Evolutionary conservation across 2,113 vertebrate species (phyloP).

Genomic region (Cheirogaleus medius): DNA sequence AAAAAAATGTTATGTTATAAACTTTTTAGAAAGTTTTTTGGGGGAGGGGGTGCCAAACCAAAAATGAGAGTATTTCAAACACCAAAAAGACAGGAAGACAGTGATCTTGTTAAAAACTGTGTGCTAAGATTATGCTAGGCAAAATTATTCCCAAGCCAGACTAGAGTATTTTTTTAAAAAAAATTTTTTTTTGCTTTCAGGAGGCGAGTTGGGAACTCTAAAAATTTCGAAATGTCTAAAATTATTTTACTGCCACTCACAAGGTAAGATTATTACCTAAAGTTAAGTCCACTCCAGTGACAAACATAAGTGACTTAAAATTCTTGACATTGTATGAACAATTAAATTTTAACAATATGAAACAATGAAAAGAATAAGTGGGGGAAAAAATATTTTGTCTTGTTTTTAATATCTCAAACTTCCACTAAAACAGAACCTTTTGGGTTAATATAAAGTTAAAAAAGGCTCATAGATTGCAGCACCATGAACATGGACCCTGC

Average conservation of each 20-base stretch:
- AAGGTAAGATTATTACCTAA: not conserved
- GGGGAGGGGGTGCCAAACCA: not conserved
- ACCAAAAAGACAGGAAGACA: not conserved
- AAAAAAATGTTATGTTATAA: not conserved
- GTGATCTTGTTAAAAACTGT: not conserved
- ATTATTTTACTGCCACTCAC: not conserved
- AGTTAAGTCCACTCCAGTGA: not conserved
- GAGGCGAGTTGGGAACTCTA: not conserved
- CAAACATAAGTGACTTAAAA: not conserved
- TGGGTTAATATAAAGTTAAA: not conserved
- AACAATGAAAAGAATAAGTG: not conserved
- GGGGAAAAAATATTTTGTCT: not conserved
- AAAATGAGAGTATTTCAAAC: not conserved
- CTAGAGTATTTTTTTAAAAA: no score
- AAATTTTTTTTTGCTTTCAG: not conserved
- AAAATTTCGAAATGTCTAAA: not conserved
- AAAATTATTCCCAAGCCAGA: no score
- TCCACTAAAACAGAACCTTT: not conserved
- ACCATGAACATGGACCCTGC: fast-evolving
- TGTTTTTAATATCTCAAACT: not conserved
- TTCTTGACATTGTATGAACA: not conserved
- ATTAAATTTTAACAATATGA: not conserved
- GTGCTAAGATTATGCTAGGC: not conserved
- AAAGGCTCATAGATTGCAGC: not conserved
- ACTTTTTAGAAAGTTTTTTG: not conserved